Percentiles rank a stretch among this genome's conserved stretches.
Evolutionary conservation across 2,113 vertebrate genomes (phyloP).

Genomic region (Trachemys scripta): DNA sequence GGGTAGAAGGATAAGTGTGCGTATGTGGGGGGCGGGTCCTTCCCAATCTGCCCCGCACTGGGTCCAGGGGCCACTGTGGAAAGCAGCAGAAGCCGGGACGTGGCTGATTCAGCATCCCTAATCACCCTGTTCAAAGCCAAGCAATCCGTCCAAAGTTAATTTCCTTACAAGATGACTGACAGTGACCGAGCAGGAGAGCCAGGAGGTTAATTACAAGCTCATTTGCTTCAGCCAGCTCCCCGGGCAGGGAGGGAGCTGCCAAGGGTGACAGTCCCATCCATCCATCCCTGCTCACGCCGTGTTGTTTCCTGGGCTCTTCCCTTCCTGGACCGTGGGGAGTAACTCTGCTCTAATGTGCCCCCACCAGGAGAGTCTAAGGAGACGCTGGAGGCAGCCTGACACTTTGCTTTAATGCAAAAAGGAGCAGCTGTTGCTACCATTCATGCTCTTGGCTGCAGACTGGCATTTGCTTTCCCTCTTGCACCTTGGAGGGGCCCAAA

Average conservation of each 20-base stretch:
- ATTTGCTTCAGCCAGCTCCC: not conserved
- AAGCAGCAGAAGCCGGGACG: fast-evolving
- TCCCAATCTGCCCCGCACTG: not conserved
- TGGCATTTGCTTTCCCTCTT: not conserved
- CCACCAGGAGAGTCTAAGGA: not conserved
- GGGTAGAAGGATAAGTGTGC: not conserved
- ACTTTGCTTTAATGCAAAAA: not conserved
- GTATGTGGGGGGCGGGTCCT: not conserved
- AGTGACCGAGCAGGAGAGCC: conserved; percentile 7
- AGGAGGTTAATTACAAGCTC: conserved; percentile 6
- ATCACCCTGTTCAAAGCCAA: not conserved
- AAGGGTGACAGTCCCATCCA: not conserved
- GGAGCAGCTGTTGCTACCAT: not conserved
- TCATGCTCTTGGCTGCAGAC: not conserved
- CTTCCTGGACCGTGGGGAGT: not conserved
- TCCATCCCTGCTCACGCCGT: fast-evolving
- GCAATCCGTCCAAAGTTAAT: conserved; percentile 67
- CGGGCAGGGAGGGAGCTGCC: fast-evolving
- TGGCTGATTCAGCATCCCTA: not conserved
- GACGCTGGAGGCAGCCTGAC: fast-evolving
- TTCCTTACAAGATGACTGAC: conserved; percentile 58
- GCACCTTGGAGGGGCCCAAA: not conserved
- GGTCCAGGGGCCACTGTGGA: not conserved
- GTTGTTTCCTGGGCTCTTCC: too few relatives aligned
- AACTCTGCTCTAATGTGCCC: not conserved